Conservation (phyloP, 2,113 vertebrate genomes). For the Pedionomus torquatus region DNA sequence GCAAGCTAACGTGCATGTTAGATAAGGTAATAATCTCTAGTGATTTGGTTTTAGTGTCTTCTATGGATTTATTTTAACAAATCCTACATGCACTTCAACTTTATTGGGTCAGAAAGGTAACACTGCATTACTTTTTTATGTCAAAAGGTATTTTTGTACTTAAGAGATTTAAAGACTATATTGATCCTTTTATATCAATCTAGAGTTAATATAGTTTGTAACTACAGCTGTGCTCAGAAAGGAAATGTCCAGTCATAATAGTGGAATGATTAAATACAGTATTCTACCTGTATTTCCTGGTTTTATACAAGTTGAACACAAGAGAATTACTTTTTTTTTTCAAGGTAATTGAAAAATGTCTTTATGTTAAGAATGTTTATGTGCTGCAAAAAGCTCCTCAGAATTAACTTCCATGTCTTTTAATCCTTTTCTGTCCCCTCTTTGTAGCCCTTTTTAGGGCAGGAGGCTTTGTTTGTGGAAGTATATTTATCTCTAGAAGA, state of each 20-base stretch:
- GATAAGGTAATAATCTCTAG: background rate
- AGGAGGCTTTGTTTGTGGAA: background rate
- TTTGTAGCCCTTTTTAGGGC: background rate
- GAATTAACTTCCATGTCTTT: background rate
- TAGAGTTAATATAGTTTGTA: background rate
- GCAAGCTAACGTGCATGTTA: background rate
- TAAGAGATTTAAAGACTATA: background rate
- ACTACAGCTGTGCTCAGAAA: background rate
- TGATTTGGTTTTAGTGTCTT: conserved; percentile 15
- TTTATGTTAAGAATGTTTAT: background rate
- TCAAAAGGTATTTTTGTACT: background rate
- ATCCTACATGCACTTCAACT: background rate
- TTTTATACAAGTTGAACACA: background rate
- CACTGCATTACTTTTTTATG: background rate
- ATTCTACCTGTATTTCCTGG: background rate
- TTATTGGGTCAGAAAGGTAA: background rate
- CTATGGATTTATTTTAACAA: conserved; percentile 9
- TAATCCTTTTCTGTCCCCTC: background rate
- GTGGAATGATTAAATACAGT: background rate
- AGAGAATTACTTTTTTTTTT: background rate
- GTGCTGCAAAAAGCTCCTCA: background rate
- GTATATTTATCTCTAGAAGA: background rate
- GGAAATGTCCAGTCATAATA: background rate
- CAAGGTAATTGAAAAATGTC: background rate
- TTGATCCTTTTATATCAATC: background rate